These are phyloP conservation scores for Erethizon dorsatum DNA, from an alignment of 2,797 vertebrate species.

Conservation along the genomic window DNA sequence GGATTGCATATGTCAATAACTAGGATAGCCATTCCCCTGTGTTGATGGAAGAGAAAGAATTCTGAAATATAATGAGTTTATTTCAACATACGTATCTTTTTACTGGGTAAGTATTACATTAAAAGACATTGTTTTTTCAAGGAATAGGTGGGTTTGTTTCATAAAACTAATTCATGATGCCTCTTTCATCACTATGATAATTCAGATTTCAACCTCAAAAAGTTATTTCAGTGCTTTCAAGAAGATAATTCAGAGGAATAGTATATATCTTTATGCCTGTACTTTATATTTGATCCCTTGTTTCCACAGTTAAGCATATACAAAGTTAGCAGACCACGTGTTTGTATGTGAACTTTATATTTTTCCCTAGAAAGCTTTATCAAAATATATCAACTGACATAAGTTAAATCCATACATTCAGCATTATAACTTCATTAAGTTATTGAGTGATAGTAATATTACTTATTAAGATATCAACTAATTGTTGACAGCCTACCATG, in stretches of 20 bases:
- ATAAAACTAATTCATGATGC: neutral
- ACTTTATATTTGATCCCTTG: neutral
- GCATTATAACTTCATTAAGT: neutral
- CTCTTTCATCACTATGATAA: neutral
- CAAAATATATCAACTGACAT: neutral
- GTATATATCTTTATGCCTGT: neutral
- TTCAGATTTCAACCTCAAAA: neutral
- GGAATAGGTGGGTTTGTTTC: neutral
- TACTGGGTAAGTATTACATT: neutral
- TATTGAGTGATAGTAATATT: neutral
- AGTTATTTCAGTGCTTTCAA: constrained; percentile 29
- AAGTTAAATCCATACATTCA: neutral
- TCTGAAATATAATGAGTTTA: constrained; percentile 20
- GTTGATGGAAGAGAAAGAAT: neutral
- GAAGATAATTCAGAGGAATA: neutral
- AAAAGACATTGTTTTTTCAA: neutral
- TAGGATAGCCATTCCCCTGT: neutral
- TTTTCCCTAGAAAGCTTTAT: neutral
- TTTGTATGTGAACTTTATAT: neutral
- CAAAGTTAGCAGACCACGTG: neutral
- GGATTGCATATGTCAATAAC: constrained; percentile 15
- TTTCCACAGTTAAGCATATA: neutral
- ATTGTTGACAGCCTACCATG: neutral
- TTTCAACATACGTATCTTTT: neutral
- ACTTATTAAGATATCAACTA: neutral